phyloP scores from a whole-genome alignment of 2,113 vertebrate genomes.

The Actinemys pallida region DNA sequence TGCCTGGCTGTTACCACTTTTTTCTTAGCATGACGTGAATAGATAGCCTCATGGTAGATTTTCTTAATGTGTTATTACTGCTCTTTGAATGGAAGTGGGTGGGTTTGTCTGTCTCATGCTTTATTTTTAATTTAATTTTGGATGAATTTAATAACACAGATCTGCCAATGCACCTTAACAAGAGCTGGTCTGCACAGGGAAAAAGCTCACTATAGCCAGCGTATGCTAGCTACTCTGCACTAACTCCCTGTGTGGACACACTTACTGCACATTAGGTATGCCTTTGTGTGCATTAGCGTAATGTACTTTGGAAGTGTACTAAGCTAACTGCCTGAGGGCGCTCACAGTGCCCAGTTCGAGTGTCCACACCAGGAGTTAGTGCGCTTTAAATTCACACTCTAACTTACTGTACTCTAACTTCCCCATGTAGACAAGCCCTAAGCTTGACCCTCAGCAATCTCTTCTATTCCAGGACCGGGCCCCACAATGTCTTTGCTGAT shows the following conservation, averaged over 20 bases:
- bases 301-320: not conserved
- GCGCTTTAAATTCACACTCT: not conserved
- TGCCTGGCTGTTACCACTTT: not conserved
- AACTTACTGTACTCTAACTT: not conserved
- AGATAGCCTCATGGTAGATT: not conserved
- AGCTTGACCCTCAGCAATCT: not conserved
- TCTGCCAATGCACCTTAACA: not conserved
- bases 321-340: not conserved
- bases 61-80: not conserved
- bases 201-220: not conserved
- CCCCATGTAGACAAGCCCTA: not conserved
- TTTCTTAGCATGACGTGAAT: constrained; percentile 13
- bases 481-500: not conserved
- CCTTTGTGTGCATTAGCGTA: not conserved
- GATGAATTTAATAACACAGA: not conserved
- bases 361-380: not conserved
- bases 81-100: not conserved
- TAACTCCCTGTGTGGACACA: not conserved
- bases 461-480: not conserved
- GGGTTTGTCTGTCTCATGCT: not conserved
- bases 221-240: not conserved
- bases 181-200: not conserved
- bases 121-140: constrained; percentile 12
- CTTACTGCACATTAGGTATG: not conserved
- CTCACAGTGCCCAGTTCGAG: not conserved